These are phyloP conservation scores for Pilophorus perplexus DNA, from an alignment of 2,888 invertebrate species.

Conservation along the genomic window DNA sequence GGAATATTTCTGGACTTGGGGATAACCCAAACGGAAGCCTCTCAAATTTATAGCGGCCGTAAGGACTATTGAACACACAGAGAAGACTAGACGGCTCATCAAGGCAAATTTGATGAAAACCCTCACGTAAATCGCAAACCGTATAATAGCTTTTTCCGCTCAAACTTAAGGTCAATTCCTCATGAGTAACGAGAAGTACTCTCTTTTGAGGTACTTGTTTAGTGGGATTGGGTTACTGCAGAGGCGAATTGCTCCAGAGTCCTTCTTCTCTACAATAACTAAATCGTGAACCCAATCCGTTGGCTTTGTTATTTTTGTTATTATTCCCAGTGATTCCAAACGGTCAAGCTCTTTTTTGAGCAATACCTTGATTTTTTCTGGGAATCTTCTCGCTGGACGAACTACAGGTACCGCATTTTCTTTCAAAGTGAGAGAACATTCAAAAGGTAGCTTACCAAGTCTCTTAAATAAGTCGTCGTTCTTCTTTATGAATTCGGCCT, in stretches of 20 bases:
- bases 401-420: slow-evolving; percentile 19
- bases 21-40: slow-evolving; percentile 41
- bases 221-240: slow-evolving; percentile 33
- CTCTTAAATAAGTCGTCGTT: slow-evolving; percentile 14
- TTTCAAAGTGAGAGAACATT: background rate
- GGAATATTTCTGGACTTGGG: slow-evolving; percentile 42
- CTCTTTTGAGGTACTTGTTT: slow-evolving; percentile 30
- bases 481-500: slow-evolving; percentile 4
- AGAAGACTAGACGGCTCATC: slow-evolving; percentile 27
- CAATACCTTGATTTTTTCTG: slow-evolving; percentile 4
- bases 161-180: slow-evolving; percentile 26
- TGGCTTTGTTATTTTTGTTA: slow-evolving; percentile 7
- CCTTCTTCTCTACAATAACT: slow-evolving; percentile 33
- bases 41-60: slow-evolving; percentile 35
- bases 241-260: slow-evolving; percentile 21
- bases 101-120: slow-evolving; percentile 26
- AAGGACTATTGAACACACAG: slow-evolving; percentile 38
- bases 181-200: slow-evolving; percentile 36
- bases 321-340: slow-evolving; percentile 2
- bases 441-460: slow-evolving; percentile 3
- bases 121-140: slow-evolving; percentile 37
- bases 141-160: slow-evolving; percentile 16
- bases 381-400: slow-evolving; percentile 5
- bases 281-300: slow-evolving; percentile 35
- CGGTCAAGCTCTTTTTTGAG: slow-evolving; percentile 10